phyloP scores from a whole-genome alignment of 1,140 invertebrate genomes.

The Apocrypta bakeri region DNA sequence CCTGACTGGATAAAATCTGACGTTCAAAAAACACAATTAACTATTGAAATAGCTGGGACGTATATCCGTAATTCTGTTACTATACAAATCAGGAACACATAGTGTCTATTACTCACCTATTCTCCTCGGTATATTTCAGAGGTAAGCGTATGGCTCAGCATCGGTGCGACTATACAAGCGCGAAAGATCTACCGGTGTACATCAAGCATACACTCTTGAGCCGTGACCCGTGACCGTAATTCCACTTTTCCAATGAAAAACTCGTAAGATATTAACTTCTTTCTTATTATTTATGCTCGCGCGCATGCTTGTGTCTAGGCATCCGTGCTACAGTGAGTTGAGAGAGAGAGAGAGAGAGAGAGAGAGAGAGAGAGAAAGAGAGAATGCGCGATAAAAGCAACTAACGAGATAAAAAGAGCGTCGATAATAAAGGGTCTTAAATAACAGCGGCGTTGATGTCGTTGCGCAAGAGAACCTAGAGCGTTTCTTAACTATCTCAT shows the following conservation, averaged over 20 bases:
- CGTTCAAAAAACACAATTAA: too few species aligned
- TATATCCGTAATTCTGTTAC: too few species aligned
- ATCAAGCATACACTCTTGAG: conserved; percentile 49
- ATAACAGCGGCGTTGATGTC: background rate
- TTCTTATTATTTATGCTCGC: conserved; percentile 29
- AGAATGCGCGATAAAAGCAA: conserved; percentile 1
- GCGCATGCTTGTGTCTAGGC: too few species aligned
- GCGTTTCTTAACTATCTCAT: conserved; percentile 24
- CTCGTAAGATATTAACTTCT: conserved; percentile 54
- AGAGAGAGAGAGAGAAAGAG: too few species aligned
- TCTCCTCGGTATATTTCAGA: conserved; percentile 8
- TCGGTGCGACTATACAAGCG: background rate
- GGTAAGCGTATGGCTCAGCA: too few species aligned
- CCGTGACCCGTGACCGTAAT: conserved; percentile 60
- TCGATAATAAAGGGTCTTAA: conserved; percentile 46
- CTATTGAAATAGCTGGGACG: too few species aligned
- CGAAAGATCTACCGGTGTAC: background rate
- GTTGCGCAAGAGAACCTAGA: conserved; percentile 13
- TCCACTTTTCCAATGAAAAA: conserved; percentile 61
- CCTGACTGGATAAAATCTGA: too few species aligned
- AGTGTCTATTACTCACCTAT: conserved; percentile 14
- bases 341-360: too few species aligned
- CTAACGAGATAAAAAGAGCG: conserved; percentile 32
- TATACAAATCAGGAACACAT: too few species aligned
- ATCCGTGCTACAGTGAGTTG: too few species aligned